phyloP scores from a whole-genome alignment of 2,113 vertebrate species.

The Odocoileus virginianus region DNA sequence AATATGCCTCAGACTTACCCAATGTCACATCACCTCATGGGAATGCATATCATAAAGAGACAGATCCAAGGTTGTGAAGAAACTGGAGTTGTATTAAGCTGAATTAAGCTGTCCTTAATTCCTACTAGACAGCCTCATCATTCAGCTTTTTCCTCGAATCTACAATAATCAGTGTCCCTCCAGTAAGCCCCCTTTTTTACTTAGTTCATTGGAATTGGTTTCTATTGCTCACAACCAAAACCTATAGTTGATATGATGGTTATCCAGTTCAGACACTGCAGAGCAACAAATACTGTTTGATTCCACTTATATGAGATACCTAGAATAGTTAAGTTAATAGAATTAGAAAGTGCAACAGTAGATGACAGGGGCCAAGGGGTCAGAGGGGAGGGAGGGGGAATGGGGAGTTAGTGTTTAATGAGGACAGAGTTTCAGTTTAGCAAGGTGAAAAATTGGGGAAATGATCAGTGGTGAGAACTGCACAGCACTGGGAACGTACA shows the following conservation, averaged over 20 bases:
- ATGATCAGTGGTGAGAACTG: background rate
- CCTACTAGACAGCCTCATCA: background rate
- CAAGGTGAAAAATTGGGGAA: background rate
- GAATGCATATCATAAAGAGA: background rate
- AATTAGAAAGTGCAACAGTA: background rate
- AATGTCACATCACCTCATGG: background rate
- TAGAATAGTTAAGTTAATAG: background rate
- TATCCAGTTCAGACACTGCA: background rate
- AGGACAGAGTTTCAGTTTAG: background rate
- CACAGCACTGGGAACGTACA: background rate
- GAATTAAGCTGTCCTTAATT: background rate
- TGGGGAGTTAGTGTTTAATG: background rate
- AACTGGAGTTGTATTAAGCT: background rate
- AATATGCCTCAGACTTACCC: background rate
- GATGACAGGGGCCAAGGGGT: background rate
- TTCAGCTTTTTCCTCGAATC: background rate
- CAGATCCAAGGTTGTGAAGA: background rate
- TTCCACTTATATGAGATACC: background rate
- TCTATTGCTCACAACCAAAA: slow-evolving; percentile 18
- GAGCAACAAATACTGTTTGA: background rate
- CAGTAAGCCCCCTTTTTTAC: background rate
- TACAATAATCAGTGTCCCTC: background rate
- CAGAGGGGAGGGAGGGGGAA: background rate
- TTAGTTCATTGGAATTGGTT: background rate
- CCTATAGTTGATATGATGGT: background rate